These are phyloP conservation scores for Drepana falcataria DNA, from an alignment of 2,888 invertebrate species.

Conservation along the genomic window DNA sequence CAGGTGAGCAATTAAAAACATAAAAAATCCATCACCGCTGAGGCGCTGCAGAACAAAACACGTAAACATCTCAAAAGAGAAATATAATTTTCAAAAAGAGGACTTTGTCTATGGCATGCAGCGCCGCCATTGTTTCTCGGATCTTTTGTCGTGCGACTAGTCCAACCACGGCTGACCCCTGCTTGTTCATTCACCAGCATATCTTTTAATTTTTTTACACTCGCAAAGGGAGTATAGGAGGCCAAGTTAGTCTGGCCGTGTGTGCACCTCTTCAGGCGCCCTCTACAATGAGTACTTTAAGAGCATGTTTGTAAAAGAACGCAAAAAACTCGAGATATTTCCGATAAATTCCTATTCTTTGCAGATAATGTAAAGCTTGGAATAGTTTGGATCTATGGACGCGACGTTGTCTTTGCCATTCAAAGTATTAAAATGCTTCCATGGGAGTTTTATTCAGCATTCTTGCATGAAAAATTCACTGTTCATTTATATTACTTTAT, in stretches of 20 bases:
- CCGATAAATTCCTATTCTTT: slow-evolving; percentile 53
- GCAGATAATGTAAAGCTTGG: slow-evolving; percentile 29
- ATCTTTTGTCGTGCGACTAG: slow-evolving; percentile 47
- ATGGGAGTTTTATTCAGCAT: not conserved
- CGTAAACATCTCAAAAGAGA: slow-evolving; percentile 9
- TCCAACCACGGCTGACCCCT: slow-evolving; percentile 35
- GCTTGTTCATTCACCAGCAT: slow-evolving; percentile 20
- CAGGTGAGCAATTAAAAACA: not conserved
- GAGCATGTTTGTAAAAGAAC: slow-evolving; percentile 43
- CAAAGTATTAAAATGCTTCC: slow-evolving; percentile 4
- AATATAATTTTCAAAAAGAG: slow-evolving; percentile 30
- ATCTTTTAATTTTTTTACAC: slow-evolving; percentile 24
- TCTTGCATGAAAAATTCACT: not conserved
- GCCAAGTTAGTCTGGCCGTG: slow-evolving; percentile 27
- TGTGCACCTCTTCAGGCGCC: slow-evolving; percentile 36
- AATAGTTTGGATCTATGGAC: slow-evolving; percentile 19
- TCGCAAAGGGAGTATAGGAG: slow-evolving; percentile 17
- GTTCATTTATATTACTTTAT: not conserved
- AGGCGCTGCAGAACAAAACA: no score
- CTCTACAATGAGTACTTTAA: slow-evolving; percentile 31
- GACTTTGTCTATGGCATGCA: slow-evolving; percentile 36
- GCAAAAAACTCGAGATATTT: slow-evolving; percentile 51
- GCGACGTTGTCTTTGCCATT: slow-evolving; percentile 1
- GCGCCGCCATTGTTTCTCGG: slow-evolving; percentile 46
- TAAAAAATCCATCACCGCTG: not conserved